These are phyloP conservation scores for Dinomys branickii DNA, from an alignment of 2,113 vertebrate genomes.

Conservation along the genomic window DNA sequence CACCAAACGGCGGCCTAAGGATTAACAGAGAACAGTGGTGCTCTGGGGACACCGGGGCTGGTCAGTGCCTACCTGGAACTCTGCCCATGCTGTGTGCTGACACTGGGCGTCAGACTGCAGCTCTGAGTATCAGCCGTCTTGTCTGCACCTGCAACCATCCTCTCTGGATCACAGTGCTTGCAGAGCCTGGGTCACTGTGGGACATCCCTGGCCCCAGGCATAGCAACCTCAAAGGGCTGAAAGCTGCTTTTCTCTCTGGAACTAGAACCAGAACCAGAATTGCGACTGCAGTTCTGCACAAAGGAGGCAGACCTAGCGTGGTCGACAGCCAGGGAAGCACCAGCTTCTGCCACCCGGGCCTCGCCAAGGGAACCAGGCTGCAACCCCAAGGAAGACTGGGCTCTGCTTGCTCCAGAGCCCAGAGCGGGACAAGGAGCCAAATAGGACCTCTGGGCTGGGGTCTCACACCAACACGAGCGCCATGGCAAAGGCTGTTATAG, in stretches of 20 bases:
- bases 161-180: too few species aligned
- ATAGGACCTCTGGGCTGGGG: background rate
- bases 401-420: background rate
- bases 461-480: background rate
- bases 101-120: background rate
- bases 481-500: background rate
- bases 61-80: background rate
- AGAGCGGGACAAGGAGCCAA: background rate
- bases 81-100: background rate
- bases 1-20: accelerated
- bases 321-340: background rate
- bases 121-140: background rate
- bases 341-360: background rate
- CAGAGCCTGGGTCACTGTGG: background rate
- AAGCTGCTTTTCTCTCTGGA: background rate
- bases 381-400: background rate
- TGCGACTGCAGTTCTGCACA: background rate
- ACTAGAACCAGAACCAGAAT: background rate
- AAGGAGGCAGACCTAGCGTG: background rate
- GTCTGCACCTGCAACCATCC: background rate
- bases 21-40: background rate
- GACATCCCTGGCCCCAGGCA: background rate
- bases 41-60: background rate
- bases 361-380: background rate
- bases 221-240: background rate